These are phyloP conservation scores for Corythaeola cristata DNA, from an alignment of 2,113 vertebrate species.

Conservation along the genomic window DNA sequence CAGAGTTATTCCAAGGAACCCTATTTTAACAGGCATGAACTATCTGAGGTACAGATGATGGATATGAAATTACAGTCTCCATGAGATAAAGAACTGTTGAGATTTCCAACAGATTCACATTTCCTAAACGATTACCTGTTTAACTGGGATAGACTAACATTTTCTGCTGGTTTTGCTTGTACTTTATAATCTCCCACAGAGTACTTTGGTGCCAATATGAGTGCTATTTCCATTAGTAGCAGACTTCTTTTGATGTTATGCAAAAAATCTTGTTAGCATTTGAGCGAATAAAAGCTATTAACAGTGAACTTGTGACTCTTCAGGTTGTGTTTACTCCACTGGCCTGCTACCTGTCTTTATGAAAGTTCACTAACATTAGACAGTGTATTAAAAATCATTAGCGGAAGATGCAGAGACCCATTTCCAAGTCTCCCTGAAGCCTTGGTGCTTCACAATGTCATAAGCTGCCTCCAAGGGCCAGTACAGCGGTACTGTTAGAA, in stretches of 20 bases:
- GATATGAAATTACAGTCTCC: background rate
- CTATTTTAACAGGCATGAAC: background rate
- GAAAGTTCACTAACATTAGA: background rate
- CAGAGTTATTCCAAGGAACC: background rate
- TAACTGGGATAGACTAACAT: background rate
- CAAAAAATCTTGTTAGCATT: constrained; percentile 11
- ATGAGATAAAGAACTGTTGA: background rate
- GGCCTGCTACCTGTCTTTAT: background rate
- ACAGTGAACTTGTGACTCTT: background rate
- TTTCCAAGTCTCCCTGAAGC: background rate
- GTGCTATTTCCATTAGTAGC: background rate
- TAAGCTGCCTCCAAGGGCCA: background rate
- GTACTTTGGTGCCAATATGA: background rate
- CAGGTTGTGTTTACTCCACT: background rate
- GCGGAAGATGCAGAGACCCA: background rate
- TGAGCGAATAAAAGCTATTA: constrained; percentile 24
- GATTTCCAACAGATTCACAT: background rate
- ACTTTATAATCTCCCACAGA: background rate
- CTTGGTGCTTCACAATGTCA: background rate
- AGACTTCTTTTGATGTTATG: background rate
- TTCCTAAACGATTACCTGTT: background rate
- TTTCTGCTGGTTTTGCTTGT: constrained; percentile 13
- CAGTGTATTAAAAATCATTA: background rate
- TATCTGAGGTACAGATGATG: background rate
- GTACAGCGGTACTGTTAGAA: background rate